phyloP scores from a whole-genome alignment of 2,797 vertebrate genomes.

The Acrossocheilus wenchowensis region DNA sequence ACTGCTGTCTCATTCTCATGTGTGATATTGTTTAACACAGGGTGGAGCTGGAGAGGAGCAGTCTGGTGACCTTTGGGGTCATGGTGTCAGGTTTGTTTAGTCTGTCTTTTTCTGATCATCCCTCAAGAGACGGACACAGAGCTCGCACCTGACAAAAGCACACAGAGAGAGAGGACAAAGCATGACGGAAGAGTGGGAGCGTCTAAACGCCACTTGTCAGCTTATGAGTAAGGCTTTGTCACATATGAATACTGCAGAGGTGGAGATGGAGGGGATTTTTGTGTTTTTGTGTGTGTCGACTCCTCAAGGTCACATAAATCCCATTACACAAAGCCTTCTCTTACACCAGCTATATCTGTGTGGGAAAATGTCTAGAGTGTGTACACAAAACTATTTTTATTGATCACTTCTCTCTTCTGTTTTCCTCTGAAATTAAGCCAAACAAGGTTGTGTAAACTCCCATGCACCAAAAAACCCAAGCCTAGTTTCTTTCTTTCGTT shows the following conservation, averaged over 20 bases:
- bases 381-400: constrained; percentile 11
- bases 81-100: constrained; percentile 55
- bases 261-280: constrained; percentile 12
- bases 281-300: constrained; percentile 14
- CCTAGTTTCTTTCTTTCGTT: not conserved
- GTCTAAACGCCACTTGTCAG: not conserved
- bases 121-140: constrained; percentile 15
- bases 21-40: constrained; percentile 49
- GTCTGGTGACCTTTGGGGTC: constrained; percentile 49
- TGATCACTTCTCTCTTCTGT: not conserved
- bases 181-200: not conserved
- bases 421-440: constrained; percentile 2
- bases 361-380: constrained; percentile 65
- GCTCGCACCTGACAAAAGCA: constrained; percentile 14
- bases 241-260: not conserved
- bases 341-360: constrained; percentile 66
- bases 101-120: constrained; percentile 46
- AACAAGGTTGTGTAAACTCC: not conserved
- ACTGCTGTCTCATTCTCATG: not conserved
- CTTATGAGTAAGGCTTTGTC: not conserved
- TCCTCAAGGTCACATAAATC: constrained; percentile 16
- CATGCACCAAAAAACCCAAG: not conserved
- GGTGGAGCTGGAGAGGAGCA: constrained; percentile 30
- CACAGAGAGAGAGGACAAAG: constrained; percentile 28
- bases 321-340: not conserved